Evolutionary conservation across 2,797 vertebrate genomes (phyloP).

Genomic region (Salarias fasciatus): DNA sequence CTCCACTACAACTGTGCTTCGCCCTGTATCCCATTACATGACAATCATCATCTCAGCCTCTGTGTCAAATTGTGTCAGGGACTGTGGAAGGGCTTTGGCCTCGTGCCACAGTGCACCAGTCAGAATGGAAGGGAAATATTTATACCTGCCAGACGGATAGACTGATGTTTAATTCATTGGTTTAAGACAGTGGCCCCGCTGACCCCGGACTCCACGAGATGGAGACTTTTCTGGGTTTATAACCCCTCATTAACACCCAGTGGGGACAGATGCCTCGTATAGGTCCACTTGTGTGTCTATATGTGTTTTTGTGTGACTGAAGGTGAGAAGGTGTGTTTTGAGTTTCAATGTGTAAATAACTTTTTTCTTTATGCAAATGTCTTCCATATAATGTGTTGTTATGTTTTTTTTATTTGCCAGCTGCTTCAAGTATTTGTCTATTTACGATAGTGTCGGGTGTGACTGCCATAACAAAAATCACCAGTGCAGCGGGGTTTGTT

Average conservation of each 20-base stretch:
- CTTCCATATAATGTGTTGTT: conserved; percentile 9
- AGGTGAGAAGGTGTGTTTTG: conserved; percentile 17
- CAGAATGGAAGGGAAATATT: conserved; percentile 80
- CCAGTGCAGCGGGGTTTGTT: conserved; percentile 29
- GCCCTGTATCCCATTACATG: conserved; percentile 64
- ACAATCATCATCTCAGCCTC: conserved; percentile 64
- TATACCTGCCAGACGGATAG: conserved; percentile 75
- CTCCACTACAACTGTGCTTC: conserved; percentile 55
- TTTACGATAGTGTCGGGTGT: conserved; percentile 14
- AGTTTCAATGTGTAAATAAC: not conserved
- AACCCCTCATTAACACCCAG: conserved; percentile 75
- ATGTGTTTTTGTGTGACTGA: conserved; percentile 1
- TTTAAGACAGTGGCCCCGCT: conserved; percentile 62
- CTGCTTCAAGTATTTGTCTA: conserved; percentile 17
- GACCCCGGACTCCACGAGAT: conserved; percentile 68
- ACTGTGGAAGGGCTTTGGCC: conserved; percentile 66
- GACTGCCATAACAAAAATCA: conserved; percentile 26
- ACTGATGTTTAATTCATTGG: conserved; percentile 80
- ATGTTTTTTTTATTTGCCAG: conserved; percentile 29
- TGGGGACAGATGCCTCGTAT: conserved; percentile 42
- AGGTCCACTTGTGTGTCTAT: conserved; percentile 27
- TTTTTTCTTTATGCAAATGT: conserved; percentile 38
- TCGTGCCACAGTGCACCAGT: conserved; percentile 64
- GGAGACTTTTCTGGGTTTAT: conserved; percentile 58
- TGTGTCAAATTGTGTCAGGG: conserved; percentile 68